These are phyloP conservation scores for Euplagia quadripunctaria DNA, from an alignment of 2,888 invertebrate genomes.

Conservation along the genomic window DNA sequence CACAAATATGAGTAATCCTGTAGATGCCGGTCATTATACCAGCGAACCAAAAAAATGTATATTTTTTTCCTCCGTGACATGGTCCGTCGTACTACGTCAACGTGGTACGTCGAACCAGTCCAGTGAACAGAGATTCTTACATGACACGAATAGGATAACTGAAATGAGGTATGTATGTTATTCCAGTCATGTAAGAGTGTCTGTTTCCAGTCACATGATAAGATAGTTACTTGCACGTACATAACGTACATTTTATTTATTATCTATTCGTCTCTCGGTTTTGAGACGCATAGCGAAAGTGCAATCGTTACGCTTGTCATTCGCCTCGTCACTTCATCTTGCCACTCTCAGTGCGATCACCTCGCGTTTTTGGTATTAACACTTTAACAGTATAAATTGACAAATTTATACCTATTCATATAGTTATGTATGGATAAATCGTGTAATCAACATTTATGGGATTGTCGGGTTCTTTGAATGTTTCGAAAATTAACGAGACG, in stretches of 20 bases:
- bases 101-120: no score
- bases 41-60: no score
- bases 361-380: constrained; percentile 6
- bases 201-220: neutral
- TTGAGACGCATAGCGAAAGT: constrained; percentile 13
- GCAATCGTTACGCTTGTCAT: constrained; percentile 15
- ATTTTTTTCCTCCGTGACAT: no score
- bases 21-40: no score
- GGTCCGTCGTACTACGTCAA: no score
- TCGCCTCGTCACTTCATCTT: neutral
- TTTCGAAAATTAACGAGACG: neutral
- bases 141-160: no score
- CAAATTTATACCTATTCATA: neutral
- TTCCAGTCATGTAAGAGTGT: neutral
- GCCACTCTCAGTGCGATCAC: constrained; percentile 5
- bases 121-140: no score
- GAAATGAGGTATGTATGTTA: neutral
- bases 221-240: neutral
- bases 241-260: constrained; percentile 3
- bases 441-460: neutral
- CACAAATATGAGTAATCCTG: no score
- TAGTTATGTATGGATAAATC: neutral
- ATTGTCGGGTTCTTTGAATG: neutral
- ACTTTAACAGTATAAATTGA: neutral
- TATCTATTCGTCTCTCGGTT: constrained; percentile 1